Percentiles rank a stretch among this genome's conserved stretches.
phyloP scores from a whole-genome alignment of 30 jellyfish, hydroid and myxozoan genomes.

The Aurelia sp. region DNA sequence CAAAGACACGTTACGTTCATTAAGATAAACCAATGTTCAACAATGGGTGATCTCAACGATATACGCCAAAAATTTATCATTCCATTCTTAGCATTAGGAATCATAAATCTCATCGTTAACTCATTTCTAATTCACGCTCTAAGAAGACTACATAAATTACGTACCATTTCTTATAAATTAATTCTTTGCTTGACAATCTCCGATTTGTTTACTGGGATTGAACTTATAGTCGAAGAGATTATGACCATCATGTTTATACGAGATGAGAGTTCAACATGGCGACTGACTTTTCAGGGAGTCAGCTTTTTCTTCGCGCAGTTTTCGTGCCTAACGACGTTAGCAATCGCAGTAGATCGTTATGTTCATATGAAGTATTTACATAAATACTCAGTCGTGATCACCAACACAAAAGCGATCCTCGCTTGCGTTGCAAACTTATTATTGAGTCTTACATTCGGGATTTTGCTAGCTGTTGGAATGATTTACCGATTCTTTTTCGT shows the following conservation, averaged over 20 bases:
- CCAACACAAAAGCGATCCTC: background rate
- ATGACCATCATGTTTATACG: background rate
- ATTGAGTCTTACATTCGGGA: background rate
- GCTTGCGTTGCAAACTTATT: background rate
- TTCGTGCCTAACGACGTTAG: conserved; percentile 15
- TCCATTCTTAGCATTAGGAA: background rate
- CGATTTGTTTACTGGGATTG: background rate
- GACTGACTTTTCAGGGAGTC: background rate
- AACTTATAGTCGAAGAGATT: conserved; percentile 6
- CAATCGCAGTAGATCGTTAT: conserved; percentile 45
- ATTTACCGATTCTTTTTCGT: conserved; percentile 4
- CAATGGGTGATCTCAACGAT: background rate
- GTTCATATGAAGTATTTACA: conserved; percentile 33
- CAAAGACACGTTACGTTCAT: no score
- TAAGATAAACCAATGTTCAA: no score
- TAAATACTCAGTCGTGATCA: conserved; percentile 15
- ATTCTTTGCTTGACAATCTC: conserved; percentile 30
- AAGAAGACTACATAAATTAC: conserved; percentile 12
- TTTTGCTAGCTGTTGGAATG: conserved; percentile 10
- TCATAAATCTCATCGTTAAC: conserved; percentile 20
- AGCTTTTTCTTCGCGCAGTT: conserved; percentile 23
- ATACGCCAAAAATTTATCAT: background rate
- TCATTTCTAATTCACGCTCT: conserved; percentile 45
- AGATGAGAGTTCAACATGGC: background rate
- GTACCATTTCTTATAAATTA: conserved; percentile 16